These are phyloP conservation scores for Lasioglossum pauxillum DNA, from an alignment of 2,888 invertebrate species.

Conservation along the genomic window DNA sequence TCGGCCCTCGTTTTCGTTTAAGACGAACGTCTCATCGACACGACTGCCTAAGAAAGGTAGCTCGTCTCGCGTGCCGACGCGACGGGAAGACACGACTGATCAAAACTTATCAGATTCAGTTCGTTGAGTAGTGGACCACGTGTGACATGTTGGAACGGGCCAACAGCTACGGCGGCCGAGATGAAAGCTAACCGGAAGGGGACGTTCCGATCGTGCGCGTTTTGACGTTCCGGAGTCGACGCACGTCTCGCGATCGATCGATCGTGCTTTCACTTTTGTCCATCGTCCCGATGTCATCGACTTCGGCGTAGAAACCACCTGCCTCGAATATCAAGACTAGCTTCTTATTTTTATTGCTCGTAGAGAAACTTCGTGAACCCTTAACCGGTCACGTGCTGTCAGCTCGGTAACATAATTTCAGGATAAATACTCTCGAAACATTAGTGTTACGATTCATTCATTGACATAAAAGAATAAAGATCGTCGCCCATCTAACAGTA, in stretches of 20 bases:
- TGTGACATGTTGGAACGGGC: conserved; percentile 57
- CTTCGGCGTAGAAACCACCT: conserved; percentile 23
- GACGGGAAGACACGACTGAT: conserved; percentile 48
- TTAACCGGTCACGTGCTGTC: neutral
- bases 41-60: conserved; percentile 41
- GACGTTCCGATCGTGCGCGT: conserved; percentile 63
- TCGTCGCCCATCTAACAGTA: neutral
- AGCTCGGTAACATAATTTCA: neutral
- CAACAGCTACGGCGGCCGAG: conserved; percentile 45
- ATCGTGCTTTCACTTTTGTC: conserved; percentile 76
- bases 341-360: conserved; percentile 33
- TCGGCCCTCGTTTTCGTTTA: conserved; percentile 26
- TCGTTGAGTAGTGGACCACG: conserved; percentile 49
- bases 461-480: neutral
- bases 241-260: conserved; percentile 66
- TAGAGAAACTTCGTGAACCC: neutral
- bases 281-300: conserved; percentile 59
- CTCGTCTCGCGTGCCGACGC: conserved; percentile 49
- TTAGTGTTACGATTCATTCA: neutral
- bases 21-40: conserved; percentile 37
- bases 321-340: conserved; percentile 22
- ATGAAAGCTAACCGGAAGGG: conserved; percentile 67
- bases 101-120: conserved; percentile 65
- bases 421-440: neutral
- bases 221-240: conserved; percentile 63